A percentile compares a stretch with the other conserved stretches of the same genome.
phyloP scores from a whole-genome alignment of 2,888 invertebrate species.

The Drosophila fungiperda region DNA sequence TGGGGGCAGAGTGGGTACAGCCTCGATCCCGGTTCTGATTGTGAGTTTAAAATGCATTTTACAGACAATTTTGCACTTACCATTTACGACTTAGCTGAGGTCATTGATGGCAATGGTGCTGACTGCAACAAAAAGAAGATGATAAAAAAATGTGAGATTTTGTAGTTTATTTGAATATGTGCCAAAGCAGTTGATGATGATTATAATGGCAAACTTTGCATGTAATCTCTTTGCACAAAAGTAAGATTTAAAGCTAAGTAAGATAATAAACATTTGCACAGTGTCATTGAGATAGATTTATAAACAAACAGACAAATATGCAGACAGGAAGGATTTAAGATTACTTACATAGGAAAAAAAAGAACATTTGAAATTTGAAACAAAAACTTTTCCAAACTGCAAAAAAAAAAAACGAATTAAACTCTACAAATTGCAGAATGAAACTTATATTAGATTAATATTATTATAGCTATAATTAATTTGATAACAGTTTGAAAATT shows the following conservation, averaged over 20 bases:
- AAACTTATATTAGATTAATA: background rate
- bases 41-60: constrained; percentile 64
- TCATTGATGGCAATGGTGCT: constrained; percentile 54
- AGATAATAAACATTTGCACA: background rate
- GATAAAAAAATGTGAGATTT: constrained; percentile 1
- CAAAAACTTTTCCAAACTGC: background rate
- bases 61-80: constrained; percentile 72
- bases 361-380: background rate
- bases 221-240: background rate
- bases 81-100: constrained; percentile 67
- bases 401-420: background rate
- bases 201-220: background rate
- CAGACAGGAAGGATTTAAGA: background rate
- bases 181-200: background rate
- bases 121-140: constrained; percentile 36
- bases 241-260: background rate
- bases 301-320: background rate
- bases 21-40: constrained; percentile 28
- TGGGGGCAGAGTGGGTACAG: background rate
- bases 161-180: constrained; percentile 9
- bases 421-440: background rate
- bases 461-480: background rate
- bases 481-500: background rate
- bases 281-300: background rate
- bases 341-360: background rate